Base-by-base conservation (phyloP, 2,113 vertebrate genomes). In the Helogale parvula region DNA sequence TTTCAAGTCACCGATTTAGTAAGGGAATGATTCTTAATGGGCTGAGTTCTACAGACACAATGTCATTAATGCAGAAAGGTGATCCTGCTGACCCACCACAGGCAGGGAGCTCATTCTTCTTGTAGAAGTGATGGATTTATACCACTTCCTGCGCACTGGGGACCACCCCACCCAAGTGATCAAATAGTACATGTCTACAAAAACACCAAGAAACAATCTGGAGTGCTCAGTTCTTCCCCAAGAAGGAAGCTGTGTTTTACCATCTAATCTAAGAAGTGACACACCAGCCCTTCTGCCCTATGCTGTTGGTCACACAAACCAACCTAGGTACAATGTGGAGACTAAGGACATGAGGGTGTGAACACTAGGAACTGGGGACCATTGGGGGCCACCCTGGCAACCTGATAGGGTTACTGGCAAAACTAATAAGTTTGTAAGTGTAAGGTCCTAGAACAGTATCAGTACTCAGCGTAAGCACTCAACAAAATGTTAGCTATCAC, bases 61-160 rank as follows among this genome's bases (percentile, higher is more conserved):
- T 0, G 23, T 47, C 65, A n/a, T 63, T 87, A n/a, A 54, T 16
- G 3, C 5, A 54, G 5, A 68, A 74, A 80, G 1, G 4, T 33
- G 35, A 74, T 38, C 33, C 63, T 52, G 25, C 1, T 1, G 0
- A 63, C 69, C 68, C 27, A 33, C 4, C 4, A 0, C 15, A 4
- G 93, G 31, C 71, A 65, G 15, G 8, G 7, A 80, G 19, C 8
- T n/a, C 63, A 47, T 13, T 35, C 38, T 57, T 54, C 38, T 33
- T 3, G 21, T 2, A 21, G 15, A 31, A 38, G 9, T 17, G 12
- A 74, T 35, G 38, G 27, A 33, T 41, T 84, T 77, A 63, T 13
- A 45, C 33, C 19, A 16, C 17, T 76, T 85, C 79, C 63, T 66
- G 31, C 35, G 52, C 54, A 45, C 16, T 47, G 65, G 25, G 31